Percentiles rank a stretch among this genome's conserved stretches.
phyloP scores from a whole-genome alignment of 2,113 vertebrate genomes.

The Sarotherodon lohbergeri region DNA sequence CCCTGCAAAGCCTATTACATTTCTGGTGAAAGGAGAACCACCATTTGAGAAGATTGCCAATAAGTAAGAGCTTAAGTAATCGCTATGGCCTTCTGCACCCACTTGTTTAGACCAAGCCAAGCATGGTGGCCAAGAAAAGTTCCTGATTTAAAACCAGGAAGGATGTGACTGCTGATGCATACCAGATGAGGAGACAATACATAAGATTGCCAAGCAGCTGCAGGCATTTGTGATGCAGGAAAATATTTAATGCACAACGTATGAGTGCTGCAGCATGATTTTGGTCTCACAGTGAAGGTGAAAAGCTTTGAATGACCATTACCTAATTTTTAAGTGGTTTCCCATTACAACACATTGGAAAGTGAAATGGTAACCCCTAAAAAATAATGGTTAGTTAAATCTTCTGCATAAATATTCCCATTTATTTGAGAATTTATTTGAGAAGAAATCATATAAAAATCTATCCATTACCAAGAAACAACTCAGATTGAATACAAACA shows the following conservation, averaged over 20 bases:
- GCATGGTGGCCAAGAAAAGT: constrained; percentile 37
- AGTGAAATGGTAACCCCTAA: neutral
- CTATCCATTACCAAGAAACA: neutral
- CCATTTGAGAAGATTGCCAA: constrained; percentile 6
- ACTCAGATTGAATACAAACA: neutral
- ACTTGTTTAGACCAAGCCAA: constrained; percentile 35
- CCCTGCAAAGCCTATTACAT: constrained; percentile 19
- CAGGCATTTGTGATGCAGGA: constrained; percentile 12
- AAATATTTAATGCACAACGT: constrained; percentile 5
- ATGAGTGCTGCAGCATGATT: neutral
- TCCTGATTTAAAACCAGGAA: constrained; percentile 38
- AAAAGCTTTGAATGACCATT: neutral
- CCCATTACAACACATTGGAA: neutral
- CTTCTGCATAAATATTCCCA: neutral
- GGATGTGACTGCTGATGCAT: constrained; percentile 57
- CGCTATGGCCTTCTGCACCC: constrained; percentile 9
- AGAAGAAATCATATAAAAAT: neutral
- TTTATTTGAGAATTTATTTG: neutral
- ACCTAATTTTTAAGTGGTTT: neutral
- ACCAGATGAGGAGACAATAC: constrained; percentile 50
- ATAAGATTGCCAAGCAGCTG: constrained; percentile 28
- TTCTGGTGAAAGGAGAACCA: constrained; percentile 10
- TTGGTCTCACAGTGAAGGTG: neutral
- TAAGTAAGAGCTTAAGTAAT: constrained; percentile 23
- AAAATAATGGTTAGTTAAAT: neutral